Evolutionary conservation across 2,888 invertebrate genomes (phyloP), one percentile per base, ranked within the genome.

Genomic region (Epistrophe grossulariae): DNA sequence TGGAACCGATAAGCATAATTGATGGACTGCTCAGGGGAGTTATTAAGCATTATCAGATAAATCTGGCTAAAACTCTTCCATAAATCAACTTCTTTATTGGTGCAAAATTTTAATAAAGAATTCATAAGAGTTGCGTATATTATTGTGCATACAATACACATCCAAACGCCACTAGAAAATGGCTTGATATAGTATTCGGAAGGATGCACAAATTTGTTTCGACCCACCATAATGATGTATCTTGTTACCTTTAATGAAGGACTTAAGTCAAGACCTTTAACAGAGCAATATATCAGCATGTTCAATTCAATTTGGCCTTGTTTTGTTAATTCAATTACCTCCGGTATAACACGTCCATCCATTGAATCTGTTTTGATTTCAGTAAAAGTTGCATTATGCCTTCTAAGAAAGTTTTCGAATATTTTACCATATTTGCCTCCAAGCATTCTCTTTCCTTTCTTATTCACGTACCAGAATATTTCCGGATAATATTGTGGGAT

Each of bases 401-500:
- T 45, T 17, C 17, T 45, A 8, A 45, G 17, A n/a, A 45, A 45
- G 9, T 45, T 1, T 17, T n/a, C 7, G 3, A 45, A 45, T 45
- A 45, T 45, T 17, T n/a, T n/a, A 9, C 45, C 45, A 45, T 17
- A 7, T n/a, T 8, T 45, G 1, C 45, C 45, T n/a, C 45, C n/a
- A 9, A 45, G 45, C 8, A 3, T 8, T 2, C 0, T 45, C 8
- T n/a, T 8, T n/a, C 45, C 45, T 17, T 45, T 38, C 11, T 11
- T 38, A 38, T 38, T 3, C 10, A 11, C 11, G 31, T 81, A 74
- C 59, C 35, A 17, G 52, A 55, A 64, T 3, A 45, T 19, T 9
- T 45, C 40, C 6, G 81, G 76, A 1, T 38, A 5, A 10, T 76
- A 38, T 8, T 66, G 38, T n/a, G n/a, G n/a, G n/a, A n/a, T 10